A percentile compares a stretch with the other conserved stretches of the same genome.
Conservation (phyloP, 1,140 invertebrate genomes). For the Philotrypesis tridentata region DNA sequence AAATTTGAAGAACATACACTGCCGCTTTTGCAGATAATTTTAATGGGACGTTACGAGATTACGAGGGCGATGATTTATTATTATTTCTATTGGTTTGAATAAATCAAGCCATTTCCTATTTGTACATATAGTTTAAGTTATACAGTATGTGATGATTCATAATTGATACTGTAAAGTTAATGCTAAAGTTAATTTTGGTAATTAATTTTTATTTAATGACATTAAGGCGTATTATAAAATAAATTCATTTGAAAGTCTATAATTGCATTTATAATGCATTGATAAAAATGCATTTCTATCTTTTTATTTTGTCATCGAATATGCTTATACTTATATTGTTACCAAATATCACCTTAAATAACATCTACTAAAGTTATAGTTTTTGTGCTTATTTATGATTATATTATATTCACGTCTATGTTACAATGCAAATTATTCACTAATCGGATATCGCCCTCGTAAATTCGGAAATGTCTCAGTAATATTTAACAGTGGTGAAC, state of each 20-base stretch:
- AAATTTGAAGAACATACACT: background rate
- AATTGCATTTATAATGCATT: background rate
- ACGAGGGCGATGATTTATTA: slow-evolving; percentile 24
- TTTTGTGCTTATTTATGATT: too few relatives aligned
- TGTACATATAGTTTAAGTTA: background rate
- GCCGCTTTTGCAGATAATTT: background rate
- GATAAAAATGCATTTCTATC: background rate
- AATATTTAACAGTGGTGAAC: background rate
- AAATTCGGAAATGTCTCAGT: background rate
- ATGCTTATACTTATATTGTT: background rate
- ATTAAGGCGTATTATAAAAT: too few relatives aligned
- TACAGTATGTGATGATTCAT: background rate
- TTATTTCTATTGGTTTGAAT: background rate
- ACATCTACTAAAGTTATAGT: background rate
- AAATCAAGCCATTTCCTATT: background rate
- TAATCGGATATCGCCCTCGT: slow-evolving; percentile 23
- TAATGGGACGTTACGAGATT: background rate
- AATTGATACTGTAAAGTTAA: background rate
- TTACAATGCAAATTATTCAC: background rate
- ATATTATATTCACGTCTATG: background rate
- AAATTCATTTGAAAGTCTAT: background rate
- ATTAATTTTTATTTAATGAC: too few relatives aligned
- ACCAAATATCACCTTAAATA: background rate
- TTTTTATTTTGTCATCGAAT: background rate
- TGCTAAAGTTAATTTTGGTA: background rate